Base-by-base conservation (phyloP, 2,888 invertebrate genomes). In the Sinohyriopsis cumingii region DNA sequence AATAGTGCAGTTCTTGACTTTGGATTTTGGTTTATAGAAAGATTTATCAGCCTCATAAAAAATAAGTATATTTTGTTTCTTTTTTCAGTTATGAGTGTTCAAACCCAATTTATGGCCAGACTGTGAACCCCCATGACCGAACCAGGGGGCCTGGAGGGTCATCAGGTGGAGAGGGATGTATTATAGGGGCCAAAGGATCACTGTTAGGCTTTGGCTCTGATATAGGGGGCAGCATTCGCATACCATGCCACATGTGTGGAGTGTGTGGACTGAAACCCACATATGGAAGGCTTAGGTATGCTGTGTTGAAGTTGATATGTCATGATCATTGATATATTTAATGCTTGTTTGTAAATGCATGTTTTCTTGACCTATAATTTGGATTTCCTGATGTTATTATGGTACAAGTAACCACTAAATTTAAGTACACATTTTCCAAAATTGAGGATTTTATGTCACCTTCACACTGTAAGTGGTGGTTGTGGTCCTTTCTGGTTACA, bases 201-300 rank as follows among this genome's bases (percentile, higher is more conserved):
- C 75, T 90, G 3, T 24, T 55, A 71, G 81, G 91, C 5, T 85
- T 91, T 54, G 86, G 86, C 3, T 87, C 88, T 25, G 91, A 92
- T 72, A 86, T 91, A 28, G 91, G 90, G 3, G 92, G 92, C 60
- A 91, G 91, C 68, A 87, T 91, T 28, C 84, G 92, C 19, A 89
- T 91, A 56, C 92, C 92, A 0, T 87, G 90, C n/a, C 84, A 88
- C 71, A 89, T 91, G 80, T 91, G 91, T 84, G 92, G 92, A 0
- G 85, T 89, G 28, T 89, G 84, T 67, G 89, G 90, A 9, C 76
- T 92, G 18, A 92, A 91, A 76, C 89, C 91, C 6, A 91, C 91
- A 5, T 28, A 67, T 6, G 82, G 83, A 60, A 82, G 91, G 70
- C 57, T 91, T 9, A 88, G 89, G 85, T 85, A 79, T 59, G 56